These are phyloP conservation scores for Linurgus olivaceus DNA, from an alignment of 2,797 vertebrate genomes.

Conservation along the genomic window DNA sequence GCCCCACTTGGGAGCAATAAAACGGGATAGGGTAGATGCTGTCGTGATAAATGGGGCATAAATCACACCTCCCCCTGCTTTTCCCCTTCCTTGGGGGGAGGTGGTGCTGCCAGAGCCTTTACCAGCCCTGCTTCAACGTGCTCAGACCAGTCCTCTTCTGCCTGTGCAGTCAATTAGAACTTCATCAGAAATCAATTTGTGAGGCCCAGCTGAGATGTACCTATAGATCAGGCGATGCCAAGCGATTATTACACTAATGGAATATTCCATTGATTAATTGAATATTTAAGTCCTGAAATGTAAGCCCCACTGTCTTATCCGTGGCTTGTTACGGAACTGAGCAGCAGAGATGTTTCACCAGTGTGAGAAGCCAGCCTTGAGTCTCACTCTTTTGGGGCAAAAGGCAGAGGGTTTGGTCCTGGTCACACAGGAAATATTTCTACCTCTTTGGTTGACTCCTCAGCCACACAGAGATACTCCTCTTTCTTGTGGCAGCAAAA, in stretches of 20 bases:
- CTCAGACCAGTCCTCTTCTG: constrained; percentile 70
- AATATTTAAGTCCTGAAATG: constrained; percentile 75
- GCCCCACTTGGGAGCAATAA: constrained; percentile 74
- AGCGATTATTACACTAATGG: constrained; percentile 81
- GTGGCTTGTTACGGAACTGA: not conserved
- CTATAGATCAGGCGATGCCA: constrained; percentile 79
- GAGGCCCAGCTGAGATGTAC: constrained; percentile 80
- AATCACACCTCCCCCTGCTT: constrained; percentile 66
- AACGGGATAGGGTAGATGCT: constrained; percentile 60
- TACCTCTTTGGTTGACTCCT: not conserved
- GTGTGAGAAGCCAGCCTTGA: not conserved
- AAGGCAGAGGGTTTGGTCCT: not conserved
- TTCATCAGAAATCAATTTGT: constrained; percentile 85
- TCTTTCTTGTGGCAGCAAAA: not conserved
- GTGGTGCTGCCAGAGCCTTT: constrained; percentile 46
- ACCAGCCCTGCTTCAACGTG: constrained; percentile 48
- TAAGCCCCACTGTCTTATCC: constrained; percentile 45
- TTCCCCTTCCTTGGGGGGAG: constrained; percentile 36
- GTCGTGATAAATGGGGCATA: constrained; percentile 62
- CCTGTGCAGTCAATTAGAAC: constrained; percentile 80
- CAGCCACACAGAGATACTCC: not conserved
- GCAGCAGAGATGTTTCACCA: not conserved
- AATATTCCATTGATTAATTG: constrained; percentile 84
- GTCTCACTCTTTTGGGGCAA: not conserved
- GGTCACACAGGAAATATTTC: not conserved